Evolutionary conservation across 2,113 vertebrate genomes (phyloP), one percentile per base, ranked within the genome.

Genomic region (Globicephala melas): DNA sequence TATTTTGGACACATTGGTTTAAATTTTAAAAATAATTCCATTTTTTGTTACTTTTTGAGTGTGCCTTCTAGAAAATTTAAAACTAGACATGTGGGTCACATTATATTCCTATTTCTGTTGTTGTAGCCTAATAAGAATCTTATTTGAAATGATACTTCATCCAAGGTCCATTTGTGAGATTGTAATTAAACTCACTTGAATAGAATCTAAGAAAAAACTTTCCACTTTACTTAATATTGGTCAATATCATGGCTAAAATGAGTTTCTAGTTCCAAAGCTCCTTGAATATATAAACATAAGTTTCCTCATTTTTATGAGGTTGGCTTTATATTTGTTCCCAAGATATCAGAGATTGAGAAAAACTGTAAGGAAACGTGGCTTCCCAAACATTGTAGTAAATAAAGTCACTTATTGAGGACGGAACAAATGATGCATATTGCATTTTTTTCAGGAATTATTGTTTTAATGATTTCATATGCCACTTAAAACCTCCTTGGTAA

Each of bases 401-500:
- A 84, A 90, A 94, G 50, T 71, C 50, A 70, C 65, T 77, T 95
- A 87, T 14, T 93, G 81, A 93, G 70, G 89, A 89, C 81, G 93
- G 67, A 96, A 85, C 41, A 96, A 97, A 96, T 71, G 94, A 96
- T 85, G 41, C 81, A 93, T 82, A 95, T 71, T 90, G 84, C 12
- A 94, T 89, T 95, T 94, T 62, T 92, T 89, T 86, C 73, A 82
- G 77, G 38, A 97, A 94, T 96, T 96, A 85, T 47, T 94, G 44
- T 96, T 94, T 96, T 53, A 76, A 2, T 76, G 36, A 47, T 93
- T 95, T 96, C 13, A 94, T 60, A 53, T 79, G 81, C 36, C 71
- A 89, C 80, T 92, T 88, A 91, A 98, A 90, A 91, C n/a, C 62
- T 95, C 76, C 91, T 89, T 89, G 95, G 95, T 96, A 98, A 94